phyloP scores from a whole-genome alignment of 2,797 vertebrate species.

The Phaenicophaeus curvirostris region DNA sequence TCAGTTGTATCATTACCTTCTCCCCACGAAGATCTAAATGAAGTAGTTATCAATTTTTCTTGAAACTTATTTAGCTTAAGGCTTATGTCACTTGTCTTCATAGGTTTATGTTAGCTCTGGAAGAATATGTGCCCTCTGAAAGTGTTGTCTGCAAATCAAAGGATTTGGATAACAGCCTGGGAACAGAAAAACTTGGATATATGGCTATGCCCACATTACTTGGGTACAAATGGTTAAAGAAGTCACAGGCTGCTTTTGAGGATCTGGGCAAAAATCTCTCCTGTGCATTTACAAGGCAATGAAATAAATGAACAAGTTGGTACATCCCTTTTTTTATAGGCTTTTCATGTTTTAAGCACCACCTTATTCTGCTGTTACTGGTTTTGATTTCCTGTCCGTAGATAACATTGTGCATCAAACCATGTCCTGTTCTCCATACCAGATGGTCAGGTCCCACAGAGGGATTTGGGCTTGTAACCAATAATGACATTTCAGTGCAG shows the following conservation, averaged over 20 bases:
- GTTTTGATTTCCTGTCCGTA: neutral
- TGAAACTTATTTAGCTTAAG: neutral
- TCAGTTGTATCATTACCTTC: neutral
- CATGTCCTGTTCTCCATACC: neutral
- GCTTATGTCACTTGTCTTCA: neutral
- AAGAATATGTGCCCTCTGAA: neutral
- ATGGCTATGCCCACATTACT: neutral
- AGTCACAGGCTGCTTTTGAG: neutral
- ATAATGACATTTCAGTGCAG: neutral
- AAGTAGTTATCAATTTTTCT: neutral
- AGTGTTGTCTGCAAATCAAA: neutral
- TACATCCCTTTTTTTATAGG: neutral
- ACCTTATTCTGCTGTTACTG: neutral
- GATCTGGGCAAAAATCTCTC: neutral
- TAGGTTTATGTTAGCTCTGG: neutral
- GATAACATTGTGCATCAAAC: neutral
- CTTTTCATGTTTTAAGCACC: neutral
- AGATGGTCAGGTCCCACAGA: conserved; percentile 24
- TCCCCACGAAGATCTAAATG: neutral
- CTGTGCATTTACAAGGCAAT: neutral
- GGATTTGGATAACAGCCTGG: neutral
- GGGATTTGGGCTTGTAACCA: conserved; percentile 45
- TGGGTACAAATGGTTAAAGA: neutral
- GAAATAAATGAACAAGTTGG: neutral
- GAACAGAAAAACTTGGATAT: neutral